phyloP scores from a whole-genome alignment of 1,140 invertebrate genomes.

The Mesaphorura yosii region DNA sequence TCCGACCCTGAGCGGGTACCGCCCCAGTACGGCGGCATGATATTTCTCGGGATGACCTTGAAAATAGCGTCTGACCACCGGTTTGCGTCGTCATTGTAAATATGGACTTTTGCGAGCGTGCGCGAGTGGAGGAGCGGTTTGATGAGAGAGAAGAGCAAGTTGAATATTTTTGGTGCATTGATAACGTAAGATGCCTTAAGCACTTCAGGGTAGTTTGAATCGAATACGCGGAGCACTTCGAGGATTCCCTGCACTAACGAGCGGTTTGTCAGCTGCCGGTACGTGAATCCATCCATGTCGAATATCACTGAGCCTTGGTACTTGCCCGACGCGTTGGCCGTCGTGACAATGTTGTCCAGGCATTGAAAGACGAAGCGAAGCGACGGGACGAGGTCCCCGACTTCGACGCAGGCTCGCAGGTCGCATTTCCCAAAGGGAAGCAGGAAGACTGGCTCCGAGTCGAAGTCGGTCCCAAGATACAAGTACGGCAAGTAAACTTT shows the following conservation, averaged over 20 bases:
- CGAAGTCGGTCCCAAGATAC: constrained; percentile 7
- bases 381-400: constrained; percentile 15
- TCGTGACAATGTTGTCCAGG: constrained; percentile 5
- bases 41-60: neutral
- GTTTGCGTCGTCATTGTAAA: neutral
- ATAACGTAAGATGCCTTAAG: constrained; percentile 17
- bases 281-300: constrained; percentile 20
- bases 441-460: constrained; percentile 9
- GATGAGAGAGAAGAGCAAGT: constrained; percentile 4
- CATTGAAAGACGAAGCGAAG: constrained; percentile 12
- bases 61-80: neutral
- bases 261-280: constrained; percentile 15
- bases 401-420: constrained; percentile 9
- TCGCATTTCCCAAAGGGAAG: constrained; percentile 15
- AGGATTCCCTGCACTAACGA: constrained; percentile 15
- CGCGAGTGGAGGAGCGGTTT: constrained; percentile 9
- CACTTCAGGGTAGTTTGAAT: constrained; percentile 20
- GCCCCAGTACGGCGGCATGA: constrained; percentile 9
- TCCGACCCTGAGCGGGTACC: constrained; percentile 3
- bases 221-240: constrained; percentile 16
- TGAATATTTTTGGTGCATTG: constrained; percentile 13
- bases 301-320: constrained; percentile 16
- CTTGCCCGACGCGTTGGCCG: neutral
- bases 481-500: constrained; percentile 14
- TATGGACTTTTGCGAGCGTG: constrained; percentile 1